Percentiles rank a stretch among this genome's conserved stretches.
Conservation (phyloP, 2,113 vertebrate species). For the Bos indicus region DNA sequence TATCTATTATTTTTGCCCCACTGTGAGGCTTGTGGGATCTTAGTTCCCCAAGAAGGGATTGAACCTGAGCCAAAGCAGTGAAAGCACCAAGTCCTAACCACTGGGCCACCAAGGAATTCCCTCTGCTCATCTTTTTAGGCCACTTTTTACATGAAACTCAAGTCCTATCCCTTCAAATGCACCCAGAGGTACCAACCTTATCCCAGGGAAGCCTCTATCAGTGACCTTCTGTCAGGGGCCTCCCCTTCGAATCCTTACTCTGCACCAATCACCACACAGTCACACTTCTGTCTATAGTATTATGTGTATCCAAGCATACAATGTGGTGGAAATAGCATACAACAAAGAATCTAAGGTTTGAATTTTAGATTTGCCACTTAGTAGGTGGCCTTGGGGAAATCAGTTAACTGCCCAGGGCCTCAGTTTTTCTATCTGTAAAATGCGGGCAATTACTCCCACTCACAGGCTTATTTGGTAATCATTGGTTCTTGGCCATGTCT, state of each 20-base stretch:
- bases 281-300: rapidly evolving
- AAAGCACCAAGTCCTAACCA: not conserved
- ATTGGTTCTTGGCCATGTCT: not conserved
- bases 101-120: not conserved
- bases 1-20: not conserved
- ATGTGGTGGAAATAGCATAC: not conserved
- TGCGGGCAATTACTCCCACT: not conserved
- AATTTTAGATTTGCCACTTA: not conserved
- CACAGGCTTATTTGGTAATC: not conserved
- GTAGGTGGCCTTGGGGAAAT: not conserved
- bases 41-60: not conserved
- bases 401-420: not conserved
- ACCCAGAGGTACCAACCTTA: not conserved
- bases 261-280: too few species aligned
- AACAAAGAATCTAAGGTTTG: not conserved
- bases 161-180: not conserved
- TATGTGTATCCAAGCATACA: rapidly evolving
- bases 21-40: not conserved
- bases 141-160: not conserved
- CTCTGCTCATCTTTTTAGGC: not conserved
- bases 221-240: not conserved
- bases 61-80: not conserved
- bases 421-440: not conserved
- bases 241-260: not conserved
- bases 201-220: not conserved